Percentiles rank a stretch among this genome's conserved stretches.
Conservation (phyloP, 2,113 vertebrate species). For the Rhinoptilus africanus region DNA sequence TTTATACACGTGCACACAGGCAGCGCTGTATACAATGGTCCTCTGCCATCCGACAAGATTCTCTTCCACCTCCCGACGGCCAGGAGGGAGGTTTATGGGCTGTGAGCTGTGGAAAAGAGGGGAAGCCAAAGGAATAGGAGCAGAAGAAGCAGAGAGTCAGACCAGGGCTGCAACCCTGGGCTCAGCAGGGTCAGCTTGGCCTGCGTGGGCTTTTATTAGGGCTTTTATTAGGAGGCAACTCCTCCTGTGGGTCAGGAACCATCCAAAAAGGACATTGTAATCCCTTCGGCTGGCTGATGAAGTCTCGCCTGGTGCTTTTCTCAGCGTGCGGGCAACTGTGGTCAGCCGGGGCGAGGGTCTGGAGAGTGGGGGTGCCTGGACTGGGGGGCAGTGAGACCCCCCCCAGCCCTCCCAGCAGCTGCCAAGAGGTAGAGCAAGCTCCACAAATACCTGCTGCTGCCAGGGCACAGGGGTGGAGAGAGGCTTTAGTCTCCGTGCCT, state of each 20-base stretch:
- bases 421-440: not conserved
- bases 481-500: not conserved
- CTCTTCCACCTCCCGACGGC: fast-evolving
- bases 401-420: too few species aligned
- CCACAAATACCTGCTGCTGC: not conserved
- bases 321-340: fast-evolving
- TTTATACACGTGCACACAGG: not conserved
- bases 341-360: fast-evolving
- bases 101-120: not conserved
- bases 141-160: not conserved
- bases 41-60: not conserved
- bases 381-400: fast-evolving
- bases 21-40: fast-evolving
- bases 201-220: fast-evolving
- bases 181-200: not conserved
- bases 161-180: not conserved
- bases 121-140: not conserved
- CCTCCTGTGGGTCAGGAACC: not conserved
- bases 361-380: not conserved
- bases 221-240: not conserved
- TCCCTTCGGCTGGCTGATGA: not conserved
- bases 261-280: not conserved
- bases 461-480: not conserved
- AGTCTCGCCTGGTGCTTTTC: not conserved
- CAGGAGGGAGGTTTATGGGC: not conserved